phyloP scores from a whole-genome alignment of 2,113 vertebrate species.

The Neolamprologus sp. region DNA sequence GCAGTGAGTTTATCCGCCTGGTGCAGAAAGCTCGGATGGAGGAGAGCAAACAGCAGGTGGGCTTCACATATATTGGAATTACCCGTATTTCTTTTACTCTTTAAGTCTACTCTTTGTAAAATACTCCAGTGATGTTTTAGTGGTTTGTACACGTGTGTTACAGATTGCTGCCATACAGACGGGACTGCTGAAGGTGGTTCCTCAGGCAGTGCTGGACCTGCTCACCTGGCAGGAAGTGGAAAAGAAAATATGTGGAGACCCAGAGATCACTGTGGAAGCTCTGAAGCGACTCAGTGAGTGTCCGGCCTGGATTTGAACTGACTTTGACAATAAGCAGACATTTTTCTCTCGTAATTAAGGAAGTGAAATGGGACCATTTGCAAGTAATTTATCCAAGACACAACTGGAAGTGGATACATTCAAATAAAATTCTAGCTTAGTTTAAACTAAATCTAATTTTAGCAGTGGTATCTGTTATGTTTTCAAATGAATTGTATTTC shows the following conservation, averaged over 20 bases:
- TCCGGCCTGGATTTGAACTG: accelerated
- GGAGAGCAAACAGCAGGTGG: constrained; percentile 92
- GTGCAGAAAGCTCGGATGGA: constrained; percentile 87
- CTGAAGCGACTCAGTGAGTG: constrained; percentile 84
- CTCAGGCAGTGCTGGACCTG: constrained; percentile 93
- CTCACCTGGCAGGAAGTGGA: constrained; percentile 97
- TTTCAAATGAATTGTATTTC: accelerated
- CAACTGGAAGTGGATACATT: background rate
- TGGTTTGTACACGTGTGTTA: background rate
- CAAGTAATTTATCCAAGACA: background rate
- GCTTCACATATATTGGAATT: background rate
- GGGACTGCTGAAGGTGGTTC: constrained; percentile 92
- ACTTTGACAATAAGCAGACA: background rate
- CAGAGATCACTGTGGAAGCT: constrained; percentile 94
- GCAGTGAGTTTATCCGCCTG: constrained; percentile 81
- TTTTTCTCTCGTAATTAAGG: background rate
- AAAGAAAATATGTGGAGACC: constrained; percentile 96
- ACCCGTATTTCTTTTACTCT: background rate
- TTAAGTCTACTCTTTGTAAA: background rate
- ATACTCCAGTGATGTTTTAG: background rate
- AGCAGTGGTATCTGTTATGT: background rate
- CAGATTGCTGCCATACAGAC: constrained; percentile 91
- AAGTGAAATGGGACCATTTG: background rate
- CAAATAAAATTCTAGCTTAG: background rate
- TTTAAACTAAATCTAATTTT: background rate